Evolutionary conservation across 2,113 vertebrate genomes (phyloP), one percentile per base, ranked within the genome.

Genomic region (Setophaga kirtlandii): DNA sequence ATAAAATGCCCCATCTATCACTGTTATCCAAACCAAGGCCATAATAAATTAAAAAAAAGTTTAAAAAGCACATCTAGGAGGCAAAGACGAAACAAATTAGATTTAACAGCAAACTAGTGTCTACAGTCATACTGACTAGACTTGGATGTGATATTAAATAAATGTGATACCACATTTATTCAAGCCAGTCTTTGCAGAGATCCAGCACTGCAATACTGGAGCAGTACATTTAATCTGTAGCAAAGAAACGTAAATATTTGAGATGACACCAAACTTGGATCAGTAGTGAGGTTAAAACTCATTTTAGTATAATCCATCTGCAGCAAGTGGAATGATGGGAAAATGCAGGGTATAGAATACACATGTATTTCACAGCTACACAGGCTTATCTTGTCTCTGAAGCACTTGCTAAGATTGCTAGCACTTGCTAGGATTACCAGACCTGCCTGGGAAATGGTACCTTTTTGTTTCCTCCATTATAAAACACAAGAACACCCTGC

Each of bases 191-290:
- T 85, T 90, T 80, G 75, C 53, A 65, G 37, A 41, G 90, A 76
- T 76, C n/a, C 65, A 82, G 74, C 65, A 64, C 33, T 52, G 41
- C 70, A 23, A 12, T 14, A 67, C 52, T 75, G 62, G 42, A 75
- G 56, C 64, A 89, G 60, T 22, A 89, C 56, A 73, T 10, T 73
- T 88, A 49, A 90, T 88, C 90, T 73, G 41, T 42, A 83, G 4
- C 63, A 25, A 58, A 5, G 65, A 87, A 94, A 91, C 15, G 37
- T 39, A 93, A 95, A 92, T 90, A 85, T 73, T 93, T 62, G 85
- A 82, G 49, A 73, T 52, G 21, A 71, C 3, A 47, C 62, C 31
- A 82, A 87, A 93, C 35, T 78, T 42, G 73, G 21, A 78, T 56
- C 44, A 18, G 53, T 5, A 60, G 33, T 0, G 9, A 79, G 58